Conservation (phyloP, 2,113 vertebrate genomes). For the Pao palembangensis region DNA sequence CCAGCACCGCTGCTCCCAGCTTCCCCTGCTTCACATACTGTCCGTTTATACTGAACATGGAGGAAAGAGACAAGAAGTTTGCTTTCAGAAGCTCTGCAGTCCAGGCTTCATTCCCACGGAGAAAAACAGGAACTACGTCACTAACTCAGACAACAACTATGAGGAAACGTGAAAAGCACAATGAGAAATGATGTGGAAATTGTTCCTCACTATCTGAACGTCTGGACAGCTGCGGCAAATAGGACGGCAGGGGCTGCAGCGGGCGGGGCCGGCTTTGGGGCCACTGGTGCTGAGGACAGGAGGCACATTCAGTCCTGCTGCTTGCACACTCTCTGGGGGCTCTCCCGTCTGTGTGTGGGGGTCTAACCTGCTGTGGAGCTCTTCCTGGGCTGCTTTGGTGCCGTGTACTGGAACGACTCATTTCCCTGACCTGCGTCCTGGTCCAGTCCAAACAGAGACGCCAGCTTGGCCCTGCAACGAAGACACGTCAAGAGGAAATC, state of each 20-base stretch:
- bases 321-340: too few species aligned
- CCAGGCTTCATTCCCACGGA: neutral
- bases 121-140: neutral
- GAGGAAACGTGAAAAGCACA: neutral
- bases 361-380: constrained; percentile 75
- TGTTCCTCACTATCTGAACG: constrained; percentile 87
- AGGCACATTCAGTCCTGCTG: neutral
- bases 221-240: constrained; percentile 82
- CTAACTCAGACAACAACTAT: too few species aligned
- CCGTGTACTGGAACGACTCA: constrained; percentile 94
- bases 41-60: constrained; percentile 79
- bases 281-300: constrained; percentile 41
- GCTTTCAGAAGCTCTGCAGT: neutral
- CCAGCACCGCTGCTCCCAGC: constrained; percentile 90
- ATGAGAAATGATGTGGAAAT: neutral
- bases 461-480: constrained; percentile 84
- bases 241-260: constrained; percentile 74
- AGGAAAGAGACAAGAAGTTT: neutral
- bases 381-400: constrained; percentile 94
- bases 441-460: constrained; percentile 90
- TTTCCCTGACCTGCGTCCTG: constrained; percentile 82
- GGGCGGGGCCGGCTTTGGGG: constrained; percentile 69
- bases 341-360: rapidly evolving
- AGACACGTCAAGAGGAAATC: neutral
- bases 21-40: constrained; percentile 95